Conservation (phyloP, 1,140 invertebrate species). For the Cyphomyrmex costatus region DNA sequence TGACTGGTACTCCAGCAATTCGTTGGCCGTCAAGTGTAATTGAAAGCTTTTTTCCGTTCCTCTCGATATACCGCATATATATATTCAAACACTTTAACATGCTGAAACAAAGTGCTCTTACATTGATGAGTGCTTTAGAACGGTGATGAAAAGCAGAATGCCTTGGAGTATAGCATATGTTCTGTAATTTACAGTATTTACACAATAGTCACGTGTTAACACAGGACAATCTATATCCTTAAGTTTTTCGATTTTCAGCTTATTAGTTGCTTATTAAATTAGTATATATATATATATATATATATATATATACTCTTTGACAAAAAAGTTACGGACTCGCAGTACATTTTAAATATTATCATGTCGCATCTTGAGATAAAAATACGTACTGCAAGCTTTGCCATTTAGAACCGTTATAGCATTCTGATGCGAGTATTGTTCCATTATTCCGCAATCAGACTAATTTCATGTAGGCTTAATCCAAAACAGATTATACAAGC, state of each 20-base stretch:
- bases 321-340: too few species aligned
- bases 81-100: slow-evolving; percentile 45
- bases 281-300: too few species aligned
- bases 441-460: background rate
- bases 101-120: slow-evolving; percentile 44
- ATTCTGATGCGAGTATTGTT: background rate
- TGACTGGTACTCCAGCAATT: slow-evolving; percentile 38
- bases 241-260: background rate
- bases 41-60: slow-evolving; percentile 34
- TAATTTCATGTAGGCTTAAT: slow-evolving; percentile 14
- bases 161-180: background rate
- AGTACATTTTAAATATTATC: too few species aligned
- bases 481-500: background rate
- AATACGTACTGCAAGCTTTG: too few species aligned
- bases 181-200: background rate
- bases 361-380: too few species aligned
- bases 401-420: background rate
- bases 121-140: slow-evolving; percentile 41
- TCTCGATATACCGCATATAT: slow-evolving; percentile 29
- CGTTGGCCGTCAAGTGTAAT: slow-evolving; percentile 54
- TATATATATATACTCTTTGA: too few species aligned
- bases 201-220: slow-evolving; percentile 6
- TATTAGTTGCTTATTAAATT: background rate
- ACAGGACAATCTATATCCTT: background rate
- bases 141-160: slow-evolving; percentile 8